Base-by-base conservation (phyloP, 2,113 vertebrate species). In the zebrafish (Danio rerio) region DNA sequence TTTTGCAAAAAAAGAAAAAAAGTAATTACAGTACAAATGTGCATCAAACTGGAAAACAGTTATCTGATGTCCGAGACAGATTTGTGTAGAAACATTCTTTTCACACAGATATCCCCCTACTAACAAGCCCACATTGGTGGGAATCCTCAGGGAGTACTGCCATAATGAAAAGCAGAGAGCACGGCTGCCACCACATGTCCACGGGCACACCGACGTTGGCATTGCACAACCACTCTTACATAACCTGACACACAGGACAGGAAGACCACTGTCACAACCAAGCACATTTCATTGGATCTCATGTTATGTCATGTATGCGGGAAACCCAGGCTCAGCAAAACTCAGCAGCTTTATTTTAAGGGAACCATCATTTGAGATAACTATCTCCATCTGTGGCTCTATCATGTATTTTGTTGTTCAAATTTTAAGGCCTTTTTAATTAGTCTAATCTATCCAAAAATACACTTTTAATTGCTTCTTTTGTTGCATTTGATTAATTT, bases 141-240 rank as follows among this genome's bases (percentile, higher is more conserved):
- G 81, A 70, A 76, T 89, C 81, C 76, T 83, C 13, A 68, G 55
- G 78, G 21, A 63, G 18, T 15, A 18, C 49, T 47, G 79, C 80
- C 83, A 40, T 84, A 87, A 86, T 83, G 11, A 77, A 43, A 89
- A 85, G 61, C 83, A 87, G 50, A n/a, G 16, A 18, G 18, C 68
- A 31, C 43, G 20, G 65, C 18, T 61, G 52, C 66, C 81, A 81
- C 73, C 59, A 45, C 58, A 78, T 40, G 65, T 71, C 72, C 69
- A 65, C 9, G 62, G 16, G 82, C 74, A 81, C 9, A 61, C 56
- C n/a, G 5, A 1, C 78, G 69, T 70, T 69, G 83, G 58, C 43
- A 16, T 73, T 66, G 85, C 72, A 83, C 75, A 91, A 86, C 69
- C 6, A 20, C 74, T 31, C 50, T 81, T 75, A 88, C 13, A 16